Evolutionary conservation across 1,140 invertebrate species (phyloP), one percentile per base, ranked within the genome.

Genomic region (Gryllus bimaculatus): DNA sequence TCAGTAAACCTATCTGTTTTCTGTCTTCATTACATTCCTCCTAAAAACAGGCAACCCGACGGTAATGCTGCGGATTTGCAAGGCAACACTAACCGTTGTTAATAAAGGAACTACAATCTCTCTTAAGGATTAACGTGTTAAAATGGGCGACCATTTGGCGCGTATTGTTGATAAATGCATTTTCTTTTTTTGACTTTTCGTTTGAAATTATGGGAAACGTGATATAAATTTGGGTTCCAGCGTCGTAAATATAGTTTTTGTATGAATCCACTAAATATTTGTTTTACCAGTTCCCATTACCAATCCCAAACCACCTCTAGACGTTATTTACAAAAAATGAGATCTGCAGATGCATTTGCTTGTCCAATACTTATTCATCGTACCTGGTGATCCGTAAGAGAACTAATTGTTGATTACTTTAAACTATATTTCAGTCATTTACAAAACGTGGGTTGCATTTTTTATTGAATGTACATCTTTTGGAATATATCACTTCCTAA

Each of bases 281-380:
- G 54, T 13, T 13, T 66, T 66, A 66, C 18, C 54, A 66, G 54
- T 66, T 66, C 54, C 54, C 54, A 18, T 66, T 66, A 66, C 54
- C 54, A 66, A 66, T 66, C 54, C 54, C 54, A 66, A 66, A 66
- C 54, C 54, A 66, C 54, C 54, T 66, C 54, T 66, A 66, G 54
- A 66, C 18, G 54, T 66, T 66, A 66, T 66, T 66, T 66, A 66
- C 54, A 66, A 66, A 66, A 39, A 66, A 66, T 66, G 54, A 66
- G 54, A 66, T 66, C 54, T 66, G 54, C 54, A 66, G 54, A 66
- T 66, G 26, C 26, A 39, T 39, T 39, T 39, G 26, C 26, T 39
- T 39, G 26, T 39, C 26, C 5, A 39, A 39, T 39, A 39, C 26
- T 39, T 39, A 39, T 39, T 39, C 26, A 39, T 39, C 26, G 26